Evolutionary conservation across 2,888 invertebrate species (phyloP), one percentile per base, ranked within the genome.

Genomic region (Adela reaumurella): DNA sequence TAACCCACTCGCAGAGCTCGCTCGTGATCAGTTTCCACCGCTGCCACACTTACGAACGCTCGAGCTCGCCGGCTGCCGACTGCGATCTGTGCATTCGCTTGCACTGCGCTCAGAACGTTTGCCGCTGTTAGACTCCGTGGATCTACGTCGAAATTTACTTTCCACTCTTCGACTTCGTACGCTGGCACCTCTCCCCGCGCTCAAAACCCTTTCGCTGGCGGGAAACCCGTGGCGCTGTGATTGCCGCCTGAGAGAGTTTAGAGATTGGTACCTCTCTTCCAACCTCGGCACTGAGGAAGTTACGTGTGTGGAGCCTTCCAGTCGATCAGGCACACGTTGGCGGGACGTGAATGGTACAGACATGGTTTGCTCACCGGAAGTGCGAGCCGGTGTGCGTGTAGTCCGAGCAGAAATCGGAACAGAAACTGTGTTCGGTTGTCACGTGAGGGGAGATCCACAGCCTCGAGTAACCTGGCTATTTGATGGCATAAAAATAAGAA

Each of bases 151-250:
- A 61, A 95, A 95, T 74, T 81, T 86, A 57, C 81, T 95, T 54
- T 86, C 87, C 67, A 74, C 77, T 68, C 69, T 83, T 66, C 79
- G 73, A 78, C 68, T 76, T 71, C 74, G 70, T 65, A 76, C 77
- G 29, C 77, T 87, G 65, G 88, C 88, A 52, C 81, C 88, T 52
- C 81, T 92, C 62, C 83, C 85, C 41, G 88, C 87, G 58, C 79
- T 94, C 51, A 93, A 92, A 70, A 90, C 91, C 2, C 78, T 94
- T 28, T 84, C 87, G 11, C 68, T 94, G 48, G 90, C 92, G 54
- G 89, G 89, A 24, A 95, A 95, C 68, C 92, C 90, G 4, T 95
- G 94, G 94, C 83, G 84, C 61, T 95, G 95, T 67, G 93, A 95
- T 66, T 95, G 95, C 68, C 85, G 89, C 54, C 70, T 95, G 51